Evolutionary conservation across 2,888 invertebrate genomes (phyloP).

Genomic region (Formica aserva): DNA sequence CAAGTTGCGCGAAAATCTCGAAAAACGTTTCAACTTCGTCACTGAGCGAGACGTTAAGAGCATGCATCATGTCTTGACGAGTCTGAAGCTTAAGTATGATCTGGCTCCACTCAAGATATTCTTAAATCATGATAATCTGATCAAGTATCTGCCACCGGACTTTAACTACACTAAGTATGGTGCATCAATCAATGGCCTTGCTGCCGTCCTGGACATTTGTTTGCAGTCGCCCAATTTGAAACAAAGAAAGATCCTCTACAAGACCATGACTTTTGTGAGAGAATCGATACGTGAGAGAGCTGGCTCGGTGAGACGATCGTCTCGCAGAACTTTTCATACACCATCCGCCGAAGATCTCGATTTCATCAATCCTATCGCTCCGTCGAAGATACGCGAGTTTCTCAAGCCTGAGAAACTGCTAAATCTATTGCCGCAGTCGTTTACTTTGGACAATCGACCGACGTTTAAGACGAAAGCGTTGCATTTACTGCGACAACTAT

Average conservation of each 20-base stretch:
- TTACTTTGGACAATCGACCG: conserved; percentile 1
- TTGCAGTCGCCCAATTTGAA: background rate
- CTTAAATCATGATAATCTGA: conserved; percentile 45
- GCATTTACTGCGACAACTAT: conserved; percentile 38
- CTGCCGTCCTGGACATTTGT: conserved; percentile 32
- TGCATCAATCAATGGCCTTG: conserved; percentile 21
- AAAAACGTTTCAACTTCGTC: conserved; percentile 38
- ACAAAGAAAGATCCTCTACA: background rate
- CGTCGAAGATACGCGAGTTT: background rate
- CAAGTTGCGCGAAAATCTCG: background rate
- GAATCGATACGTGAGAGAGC: background rate
- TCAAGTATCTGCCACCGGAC: conserved; percentile 40
- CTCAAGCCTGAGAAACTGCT: conserved; percentile 24
- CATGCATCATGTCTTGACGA: conserved; percentile 15
- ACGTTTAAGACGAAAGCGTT: conserved; percentile 39
- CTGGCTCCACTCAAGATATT: conserved; percentile 54
- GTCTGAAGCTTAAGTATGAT: conserved; percentile 8
- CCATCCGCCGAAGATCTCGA: conserved; percentile 15
- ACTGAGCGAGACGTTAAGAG: conserved; percentile 27
- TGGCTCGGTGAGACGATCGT: background rate
- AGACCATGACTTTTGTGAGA: conserved; percentile 16
- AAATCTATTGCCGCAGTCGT: conserved; percentile 27
- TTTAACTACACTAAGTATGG: conserved; percentile 12
- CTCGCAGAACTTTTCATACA: background rate
- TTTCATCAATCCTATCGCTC: background rate